Evolutionary conservation across 2,797 vertebrate genomes (phyloP).

Genomic region (Sebastes minor): DNA sequence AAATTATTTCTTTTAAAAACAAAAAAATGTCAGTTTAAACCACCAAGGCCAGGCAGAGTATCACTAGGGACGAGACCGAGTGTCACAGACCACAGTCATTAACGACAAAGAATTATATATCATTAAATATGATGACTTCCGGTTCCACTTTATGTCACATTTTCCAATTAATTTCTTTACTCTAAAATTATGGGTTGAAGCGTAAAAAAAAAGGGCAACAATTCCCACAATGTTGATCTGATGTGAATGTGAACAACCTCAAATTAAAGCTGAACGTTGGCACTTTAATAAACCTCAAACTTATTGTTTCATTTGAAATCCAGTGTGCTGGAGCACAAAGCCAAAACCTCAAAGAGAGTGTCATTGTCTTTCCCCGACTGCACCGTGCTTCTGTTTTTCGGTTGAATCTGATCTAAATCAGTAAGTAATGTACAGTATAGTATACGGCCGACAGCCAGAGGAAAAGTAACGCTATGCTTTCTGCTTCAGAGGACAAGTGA

Average conservation of each 20-base stretch:
- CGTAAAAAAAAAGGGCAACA: not conserved
- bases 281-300: not conserved
- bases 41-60: not conserved
- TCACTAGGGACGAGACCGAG: not conserved
- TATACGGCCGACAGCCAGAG: not conserved
- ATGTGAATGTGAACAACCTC: not conserved
- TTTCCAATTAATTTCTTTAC: not conserved
- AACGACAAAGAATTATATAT: not conserved
- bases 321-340: not conserved
- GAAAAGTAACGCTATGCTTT: not conserved
- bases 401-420: not conserved
- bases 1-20: conserved; percentile 5
- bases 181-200: not conserved
- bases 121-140: not conserved
- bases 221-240: not conserved
- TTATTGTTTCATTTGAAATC: conserved; percentile 11
- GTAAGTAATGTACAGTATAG: not conserved
- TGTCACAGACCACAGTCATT: not conserved
- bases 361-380: not conserved
- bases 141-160: not conserved
- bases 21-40: not conserved
- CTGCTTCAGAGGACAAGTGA: not conserved
- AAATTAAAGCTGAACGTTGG: not conserved
- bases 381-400: not conserved
- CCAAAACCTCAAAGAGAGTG: not conserved